These are phyloP conservation scores for Momotus momota DNA, from an alignment of 2,797 vertebrate genomes.

Conservation along the genomic window DNA sequence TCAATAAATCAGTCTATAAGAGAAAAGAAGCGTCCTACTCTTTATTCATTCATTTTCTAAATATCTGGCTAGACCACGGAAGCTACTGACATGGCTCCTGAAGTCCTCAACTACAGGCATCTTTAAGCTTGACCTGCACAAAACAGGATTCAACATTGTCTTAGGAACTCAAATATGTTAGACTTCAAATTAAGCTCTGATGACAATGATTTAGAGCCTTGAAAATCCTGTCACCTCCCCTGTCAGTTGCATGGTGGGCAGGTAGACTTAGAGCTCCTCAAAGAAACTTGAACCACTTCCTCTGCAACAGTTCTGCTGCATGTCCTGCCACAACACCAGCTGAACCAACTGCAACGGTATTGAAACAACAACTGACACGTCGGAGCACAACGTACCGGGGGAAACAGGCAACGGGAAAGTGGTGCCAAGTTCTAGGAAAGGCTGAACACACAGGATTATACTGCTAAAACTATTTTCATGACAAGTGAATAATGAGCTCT, in stretches of 20 bases:
- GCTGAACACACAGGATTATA: not conserved
- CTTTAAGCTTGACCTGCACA: not conserved
- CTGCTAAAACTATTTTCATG: not conserved
- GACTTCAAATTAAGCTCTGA: not conserved
- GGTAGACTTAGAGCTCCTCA: not conserved
- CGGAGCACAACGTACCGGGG: accelerated
- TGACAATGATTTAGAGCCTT: not conserved
- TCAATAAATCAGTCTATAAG: not conserved
- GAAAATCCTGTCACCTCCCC: not conserved
- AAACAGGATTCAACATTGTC: not conserved
- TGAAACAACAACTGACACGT: accelerated
- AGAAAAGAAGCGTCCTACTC: not conserved
- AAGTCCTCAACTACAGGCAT: not conserved
- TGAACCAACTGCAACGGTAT: accelerated
- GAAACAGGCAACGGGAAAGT: not conserved
- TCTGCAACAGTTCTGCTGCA: not conserved
- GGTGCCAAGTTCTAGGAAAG: not conserved
- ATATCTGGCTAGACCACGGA: not conserved
- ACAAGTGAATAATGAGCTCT: not conserved
- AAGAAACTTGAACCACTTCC: accelerated
- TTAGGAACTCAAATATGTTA: not conserved
- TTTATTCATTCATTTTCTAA: not conserved
- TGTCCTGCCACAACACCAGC: not conserved
- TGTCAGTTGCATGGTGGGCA: not conserved
- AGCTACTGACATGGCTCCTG: not conserved